phyloP scores from a whole-genome alignment of 2,113 vertebrate species.

The Heterotilapia buettikoferi region DNA sequence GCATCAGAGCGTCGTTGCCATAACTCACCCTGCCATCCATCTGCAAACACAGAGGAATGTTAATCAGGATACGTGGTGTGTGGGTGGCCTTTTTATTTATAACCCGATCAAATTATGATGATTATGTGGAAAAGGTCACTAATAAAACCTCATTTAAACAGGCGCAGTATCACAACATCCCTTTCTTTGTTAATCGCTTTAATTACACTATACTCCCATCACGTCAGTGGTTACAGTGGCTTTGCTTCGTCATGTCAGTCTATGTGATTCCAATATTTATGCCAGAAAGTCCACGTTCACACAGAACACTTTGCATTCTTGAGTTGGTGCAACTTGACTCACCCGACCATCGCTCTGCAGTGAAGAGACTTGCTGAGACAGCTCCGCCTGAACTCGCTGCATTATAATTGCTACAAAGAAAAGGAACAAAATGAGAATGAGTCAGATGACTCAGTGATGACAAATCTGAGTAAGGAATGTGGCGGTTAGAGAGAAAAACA shows the following conservation, averaged over 20 bases:
- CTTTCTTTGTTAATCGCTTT: background rate
- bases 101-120: background rate
- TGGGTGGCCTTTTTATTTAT: background rate
- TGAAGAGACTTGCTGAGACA: constrained; percentile 88
- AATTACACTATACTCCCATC: background rate
- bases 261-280: constrained; percentile 11
- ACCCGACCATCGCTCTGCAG: constrained; percentile 89
- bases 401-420: constrained; percentile 77
- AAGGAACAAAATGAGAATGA: background rate
- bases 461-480: background rate
- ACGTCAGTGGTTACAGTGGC: background rate
- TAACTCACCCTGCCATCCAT: constrained; percentile 91
- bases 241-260: background rate
- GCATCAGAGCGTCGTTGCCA: constrained; percentile 95
- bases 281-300: background rate
- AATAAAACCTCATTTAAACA: background rate
- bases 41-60: constrained; percentile 51
- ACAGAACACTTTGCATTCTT: background rate
- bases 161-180: background rate
- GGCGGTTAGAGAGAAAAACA: background rate
- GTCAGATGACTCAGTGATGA: background rate
- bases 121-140: background rate
- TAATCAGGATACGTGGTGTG: background rate
- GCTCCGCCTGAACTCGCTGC: constrained; percentile 87
- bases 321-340: constrained; percentile 38